Percentiles rank a stretch among this genome's conserved stretches.
phyloP scores from a whole-genome alignment of 2,888 invertebrate species.

The Leptarthrus brevirostris region DNA sequence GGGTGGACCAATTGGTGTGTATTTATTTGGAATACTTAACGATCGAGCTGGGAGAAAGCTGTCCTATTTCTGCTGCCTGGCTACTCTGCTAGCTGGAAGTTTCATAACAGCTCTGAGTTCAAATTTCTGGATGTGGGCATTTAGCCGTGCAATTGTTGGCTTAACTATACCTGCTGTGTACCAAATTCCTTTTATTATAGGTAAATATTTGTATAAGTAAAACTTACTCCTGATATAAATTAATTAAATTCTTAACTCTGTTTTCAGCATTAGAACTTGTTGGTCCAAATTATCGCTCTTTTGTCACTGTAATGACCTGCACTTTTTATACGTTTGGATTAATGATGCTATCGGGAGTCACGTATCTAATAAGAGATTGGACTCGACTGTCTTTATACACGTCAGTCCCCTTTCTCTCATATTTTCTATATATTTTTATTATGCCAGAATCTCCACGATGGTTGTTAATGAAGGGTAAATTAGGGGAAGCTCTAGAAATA shows the following conservation, averaged over 20 bases:
- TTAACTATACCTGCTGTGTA: conserved; percentile 92
- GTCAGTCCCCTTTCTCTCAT: conserved; percentile 85
- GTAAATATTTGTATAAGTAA: conserved; percentile 73
- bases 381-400: conserved; percentile 81
- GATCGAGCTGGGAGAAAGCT: conserved; percentile 88
- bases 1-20: conserved; percentile 91
- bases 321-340: conserved; percentile 90
- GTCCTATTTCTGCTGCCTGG: conserved; percentile 87
- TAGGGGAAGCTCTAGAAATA: conserved; percentile 84
- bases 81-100: conserved; percentile 83
- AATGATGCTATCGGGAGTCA: conserved; percentile 84
- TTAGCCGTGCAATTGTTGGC: conserved; percentile 85
- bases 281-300: conserved; percentile 90
- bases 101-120: conserved; percentile 82
- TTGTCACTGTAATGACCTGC: conserved; percentile 92
- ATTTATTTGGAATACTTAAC: conserved; percentile 85
- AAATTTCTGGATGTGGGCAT: conserved; percentile 86
- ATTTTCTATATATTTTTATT: conserved; percentile 86
- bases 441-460: conserved; percentile 93
- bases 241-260: conserved; percentile 21
- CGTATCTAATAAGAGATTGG: conserved; percentile 88
- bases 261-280: conserved; percentile 85
- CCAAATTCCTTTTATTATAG: conserved; percentile 94
- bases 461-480: conserved; percentile 84
- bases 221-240: neutral